Conservation (phyloP, 2,797 vertebrate genomes). For the Coranthus polyacanthus region DNA sequence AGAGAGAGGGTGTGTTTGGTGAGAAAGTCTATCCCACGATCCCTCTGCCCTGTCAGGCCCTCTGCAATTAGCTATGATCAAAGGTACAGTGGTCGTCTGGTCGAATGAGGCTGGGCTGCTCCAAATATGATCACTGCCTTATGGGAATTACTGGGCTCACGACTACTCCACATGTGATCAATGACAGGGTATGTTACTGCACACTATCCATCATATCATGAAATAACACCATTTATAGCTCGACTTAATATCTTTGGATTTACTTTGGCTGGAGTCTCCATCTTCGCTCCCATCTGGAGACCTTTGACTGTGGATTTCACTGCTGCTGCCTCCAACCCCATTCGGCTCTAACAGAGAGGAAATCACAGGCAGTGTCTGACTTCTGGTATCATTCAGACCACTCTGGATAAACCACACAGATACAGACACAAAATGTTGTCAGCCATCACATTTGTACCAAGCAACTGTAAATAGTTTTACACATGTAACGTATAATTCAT, state of each 20-base stretch:
- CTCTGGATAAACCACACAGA: slow-evolving; percentile 69
- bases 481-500: no score
- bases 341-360: slow-evolving; percentile 83
- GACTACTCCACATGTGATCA: slow-evolving; percentile 22
- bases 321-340: slow-evolving; percentile 76
- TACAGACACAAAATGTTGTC: slow-evolving; percentile 2
- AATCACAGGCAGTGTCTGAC: slow-evolving; percentile 84
- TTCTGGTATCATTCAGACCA: slow-evolving; percentile 67
- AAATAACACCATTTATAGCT: slow-evolving; percentile 24
- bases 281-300: slow-evolving; percentile 78
- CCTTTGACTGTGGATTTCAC: slow-evolving; percentile 62
- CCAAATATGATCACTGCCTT: slow-evolving; percentile 43
- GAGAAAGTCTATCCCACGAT: slow-evolving; percentile 59
- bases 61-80: slow-evolving; percentile 77
- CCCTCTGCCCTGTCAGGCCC: slow-evolving; percentile 60
- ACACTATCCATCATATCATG: slow-evolving; percentile 23
- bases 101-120: slow-evolving; percentile 41
- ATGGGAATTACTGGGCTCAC: slow-evolving; percentile 42
- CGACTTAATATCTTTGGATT: slow-evolving; percentile 58
- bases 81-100: slow-evolving; percentile 53
- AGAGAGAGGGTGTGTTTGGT: slow-evolving; percentile 58
- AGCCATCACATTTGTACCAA: not conserved
- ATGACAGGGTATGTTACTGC: slow-evolving; percentile 24
- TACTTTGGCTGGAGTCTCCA: slow-evolving; percentile 85
- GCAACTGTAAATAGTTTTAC: not conserved